Percentiles rank a stretch among this genome's conserved stretches.
These are phyloP conservation scores for Aphelenchoides bicaudatus DNA, from an alignment of 2,888 invertebrate genomes.

Conservation along the genomic window DNA sequence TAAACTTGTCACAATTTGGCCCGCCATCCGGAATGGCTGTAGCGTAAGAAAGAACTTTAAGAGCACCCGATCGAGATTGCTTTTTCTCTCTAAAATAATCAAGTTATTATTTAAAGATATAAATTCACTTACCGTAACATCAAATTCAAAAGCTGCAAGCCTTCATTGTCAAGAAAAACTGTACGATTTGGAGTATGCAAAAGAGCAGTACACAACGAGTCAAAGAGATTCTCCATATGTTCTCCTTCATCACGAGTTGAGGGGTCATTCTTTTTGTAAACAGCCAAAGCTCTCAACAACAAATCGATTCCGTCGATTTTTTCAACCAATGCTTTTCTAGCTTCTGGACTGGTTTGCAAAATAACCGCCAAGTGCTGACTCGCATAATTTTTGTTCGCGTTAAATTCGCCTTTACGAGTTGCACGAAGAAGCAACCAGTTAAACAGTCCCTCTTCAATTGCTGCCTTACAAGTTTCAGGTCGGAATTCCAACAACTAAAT, in stretches of 20 bases:
- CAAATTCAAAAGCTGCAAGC: conserved; percentile 95
- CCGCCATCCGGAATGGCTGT: conserved; percentile 86
- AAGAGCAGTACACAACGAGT: conserved; percentile 86
- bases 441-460: conserved; percentile 48
- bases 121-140: conserved; percentile 74
- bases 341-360: conserved; percentile 79
- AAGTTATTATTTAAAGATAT: background rate
- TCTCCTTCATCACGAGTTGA: conserved; percentile 78
- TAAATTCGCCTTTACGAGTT: conserved; percentile 56
- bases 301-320: conserved; percentile 87
- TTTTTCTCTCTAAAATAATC: conserved; percentile 74
- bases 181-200: conserved; percentile 81
- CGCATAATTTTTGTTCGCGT: conserved; percentile 68
- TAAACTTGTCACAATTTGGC: conserved; percentile 89
- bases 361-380: conserved; percentile 93
- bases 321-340: conserved; percentile 45
- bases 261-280: conserved; percentile 57
- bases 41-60: conserved; percentile 89
- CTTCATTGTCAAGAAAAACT: conserved; percentile 89
- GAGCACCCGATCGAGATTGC: conserved; percentile 86
- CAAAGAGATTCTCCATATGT: conserved; percentile 97
- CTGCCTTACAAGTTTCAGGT: conserved; percentile 68
- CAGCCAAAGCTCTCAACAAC: conserved; percentile 70
- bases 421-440: conserved; percentile 83
- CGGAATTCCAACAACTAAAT: conserved; percentile 72